These are phyloP conservation scores for Gobionotothen gibberifrons DNA, from an alignment of 2,797 vertebrate genomes.

Conservation along the genomic window DNA sequence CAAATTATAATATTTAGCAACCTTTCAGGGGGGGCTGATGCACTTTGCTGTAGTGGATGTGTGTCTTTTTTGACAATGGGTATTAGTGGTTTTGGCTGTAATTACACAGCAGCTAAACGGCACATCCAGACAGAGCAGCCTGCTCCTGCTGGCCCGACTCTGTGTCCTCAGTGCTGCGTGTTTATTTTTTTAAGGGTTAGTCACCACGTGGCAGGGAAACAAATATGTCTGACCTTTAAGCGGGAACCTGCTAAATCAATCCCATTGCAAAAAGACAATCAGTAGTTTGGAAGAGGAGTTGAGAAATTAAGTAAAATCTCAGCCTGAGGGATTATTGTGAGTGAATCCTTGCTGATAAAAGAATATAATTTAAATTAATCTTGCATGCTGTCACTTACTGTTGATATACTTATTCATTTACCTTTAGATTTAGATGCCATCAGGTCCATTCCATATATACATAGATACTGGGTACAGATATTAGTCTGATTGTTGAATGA, in stretches of 20 bases:
- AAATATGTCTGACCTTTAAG: constrained; percentile 24
- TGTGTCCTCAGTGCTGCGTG: constrained; percentile 12
- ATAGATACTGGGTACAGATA: neutral
- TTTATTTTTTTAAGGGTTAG: constrained; percentile 27
- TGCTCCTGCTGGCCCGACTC: constrained; percentile 2
- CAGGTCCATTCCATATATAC: neutral
- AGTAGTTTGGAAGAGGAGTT: neutral
- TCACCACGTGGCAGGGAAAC: constrained; percentile 16
- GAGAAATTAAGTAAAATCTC: neutral
- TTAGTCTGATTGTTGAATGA: no score
- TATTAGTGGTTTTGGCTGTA: constrained; percentile 55
- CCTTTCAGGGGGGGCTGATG: neutral
- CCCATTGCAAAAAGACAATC: neutral
- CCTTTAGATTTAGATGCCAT: neutral
- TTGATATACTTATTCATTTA: neutral
- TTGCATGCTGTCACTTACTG: neutral
- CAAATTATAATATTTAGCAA: constrained; percentile 6
- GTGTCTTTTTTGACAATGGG: constrained; percentile 41
- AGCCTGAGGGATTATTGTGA: neutral
- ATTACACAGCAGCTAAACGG: constrained; percentile 55
- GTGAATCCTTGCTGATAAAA: neutral
- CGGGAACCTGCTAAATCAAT: neutral
- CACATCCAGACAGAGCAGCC: constrained; percentile 36
- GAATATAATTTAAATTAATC: neutral
- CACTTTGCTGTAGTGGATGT: constrained; percentile 18